Percentiles rank a stretch among this genome's conserved stretches.
These are phyloP conservation scores for Tromatobia lineatoria DNA, from an alignment of 2,888 invertebrate species.

Conservation along the genomic window DNA sequence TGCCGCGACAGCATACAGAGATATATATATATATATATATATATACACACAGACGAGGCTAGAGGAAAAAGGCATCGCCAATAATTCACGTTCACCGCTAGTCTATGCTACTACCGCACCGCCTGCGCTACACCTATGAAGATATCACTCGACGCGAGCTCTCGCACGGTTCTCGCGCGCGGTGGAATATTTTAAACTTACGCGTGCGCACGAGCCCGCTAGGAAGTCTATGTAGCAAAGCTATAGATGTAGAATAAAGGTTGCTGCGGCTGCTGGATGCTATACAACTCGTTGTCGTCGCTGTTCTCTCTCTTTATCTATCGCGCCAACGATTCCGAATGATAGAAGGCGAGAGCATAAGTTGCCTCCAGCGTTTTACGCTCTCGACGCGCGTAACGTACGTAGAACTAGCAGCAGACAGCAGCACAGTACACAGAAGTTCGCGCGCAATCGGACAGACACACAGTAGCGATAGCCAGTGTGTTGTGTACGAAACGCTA, in stretches of 20 bases:
- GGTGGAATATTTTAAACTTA: constrained; percentile 76
- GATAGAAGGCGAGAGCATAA: constrained; percentile 42
- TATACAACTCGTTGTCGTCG: constrained; percentile 42
- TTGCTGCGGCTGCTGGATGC: background rate
- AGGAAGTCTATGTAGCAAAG: constrained; percentile 69
- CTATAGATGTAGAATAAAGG: constrained; percentile 34
- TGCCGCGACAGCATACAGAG: constrained; percentile 43
- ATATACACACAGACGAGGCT: constrained; percentile 32
- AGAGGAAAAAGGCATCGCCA: constrained; percentile 71
- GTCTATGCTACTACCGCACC: constrained; percentile 47
- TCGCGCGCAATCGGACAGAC: constrained; percentile 28
- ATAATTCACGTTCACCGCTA: constrained; percentile 75
- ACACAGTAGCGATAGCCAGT: constrained; percentile 5
- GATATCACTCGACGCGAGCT: constrained; percentile 78
- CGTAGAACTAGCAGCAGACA: background rate
- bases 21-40: constrained; percentile 25
- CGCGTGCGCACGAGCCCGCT: constrained; percentile 70
- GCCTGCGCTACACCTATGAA: constrained; percentile 73
- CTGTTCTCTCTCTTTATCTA: constrained; percentile 2
- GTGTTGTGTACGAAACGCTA: constrained; percentile 3
- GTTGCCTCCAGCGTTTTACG: constrained; percentile 35
- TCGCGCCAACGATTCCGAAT: constrained; percentile 24
- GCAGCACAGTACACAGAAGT: background rate
- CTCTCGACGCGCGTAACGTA: constrained; percentile 29
- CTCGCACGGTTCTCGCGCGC: constrained; percentile 49